Percentiles rank a stretch among this genome's conserved stretches.
Conservation (phyloP, 1,140 invertebrate species). For the Mactra quadrangularis region DNA sequence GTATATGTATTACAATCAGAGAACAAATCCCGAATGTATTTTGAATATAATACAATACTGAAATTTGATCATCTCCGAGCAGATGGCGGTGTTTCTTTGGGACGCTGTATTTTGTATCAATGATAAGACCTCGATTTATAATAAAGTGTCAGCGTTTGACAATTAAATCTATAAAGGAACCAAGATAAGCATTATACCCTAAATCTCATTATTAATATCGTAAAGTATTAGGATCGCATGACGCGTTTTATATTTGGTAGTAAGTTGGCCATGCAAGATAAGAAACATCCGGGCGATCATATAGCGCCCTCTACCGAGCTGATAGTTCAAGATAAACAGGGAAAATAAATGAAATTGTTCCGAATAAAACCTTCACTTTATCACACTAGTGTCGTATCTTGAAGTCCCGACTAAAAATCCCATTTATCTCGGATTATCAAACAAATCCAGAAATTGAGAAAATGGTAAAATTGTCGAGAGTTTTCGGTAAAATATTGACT, state of each 20-base stretch:
- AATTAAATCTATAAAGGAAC: conserved; percentile 58
- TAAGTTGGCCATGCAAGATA: conserved; percentile 52
- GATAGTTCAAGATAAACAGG: conserved; percentile 43
- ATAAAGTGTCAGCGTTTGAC: conserved; percentile 55
- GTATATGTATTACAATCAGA: no score
- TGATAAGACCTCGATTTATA: conserved; percentile 17
- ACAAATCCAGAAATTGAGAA: conserved; percentile 48
- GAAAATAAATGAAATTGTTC: conserved; percentile 63
- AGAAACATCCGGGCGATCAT: conserved; percentile 9
- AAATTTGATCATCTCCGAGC: background rate
- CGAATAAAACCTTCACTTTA: conserved; percentile 62
- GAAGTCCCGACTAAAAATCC: conserved; percentile 48
- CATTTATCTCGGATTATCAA: conserved; percentile 62
- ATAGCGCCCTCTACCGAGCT: conserved; percentile 26
- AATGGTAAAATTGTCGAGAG: conserved; percentile 51
- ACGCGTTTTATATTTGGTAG: conserved; percentile 52
- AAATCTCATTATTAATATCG: conserved; percentile 62
- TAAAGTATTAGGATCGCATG: conserved; percentile 35
- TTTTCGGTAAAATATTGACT: conserved; percentile 30
- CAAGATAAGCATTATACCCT: conserved; percentile 49
- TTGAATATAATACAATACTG: no score
- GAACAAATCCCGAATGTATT: no score
- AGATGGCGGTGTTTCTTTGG: conserved; percentile 3
- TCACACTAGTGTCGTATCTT: conserved; percentile 53
- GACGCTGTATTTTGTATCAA: conserved; percentile 6